Evolutionary conservation across 2,888 invertebrate genomes (phyloP), one percentile per base, ranked within the genome.

Genomic region (Choristoneura rosaceana): DNA sequence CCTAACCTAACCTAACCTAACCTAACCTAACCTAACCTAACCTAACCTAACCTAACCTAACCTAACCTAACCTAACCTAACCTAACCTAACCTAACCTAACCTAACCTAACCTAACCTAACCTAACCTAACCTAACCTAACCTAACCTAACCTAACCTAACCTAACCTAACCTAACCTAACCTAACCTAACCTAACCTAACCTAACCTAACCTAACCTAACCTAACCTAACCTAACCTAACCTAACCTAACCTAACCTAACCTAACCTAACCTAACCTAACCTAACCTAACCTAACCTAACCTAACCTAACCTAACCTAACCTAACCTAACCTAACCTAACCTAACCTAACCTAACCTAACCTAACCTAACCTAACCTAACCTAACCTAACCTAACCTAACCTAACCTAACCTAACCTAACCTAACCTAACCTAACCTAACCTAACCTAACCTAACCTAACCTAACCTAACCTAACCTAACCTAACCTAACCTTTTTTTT

Each of bases 401-500:
- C 43, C 43, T 43, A 43, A 43, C 43, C 43, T 43, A 61, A 61
- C 61, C 61, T 61, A 61, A 61, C 61, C 61, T 61, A 61, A 61
- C 61, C 61, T 61, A 61, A 61, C 61, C 61, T 61, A 61, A 61
- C 61, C 61, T 61, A 61, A 61, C 61, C 61, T 61, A 61, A 61
- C 61, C 43, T 43, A 43, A 43, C 43, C 43, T 43, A 43, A 43
- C 52, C 52, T n/a, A 65, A 61, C 66, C 71, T 71, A 66, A 66
- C 66, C 66, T 66, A 66, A 71, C 73, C 71, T 71, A 66, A 71
- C 71, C 71, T 66, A 74, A 70, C 70, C 74, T 63, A 70, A 70
- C 74, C 69, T 70, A 70, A 70, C 74, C 74, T 66, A 70, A 70
- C 74, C 69, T 66, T n/a, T n/a, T n/a, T n/a, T n/a, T n/a, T n/a